Base-by-base conservation (phyloP, 1,140 invertebrate species). In the Drosophila neocordata region DNA sequence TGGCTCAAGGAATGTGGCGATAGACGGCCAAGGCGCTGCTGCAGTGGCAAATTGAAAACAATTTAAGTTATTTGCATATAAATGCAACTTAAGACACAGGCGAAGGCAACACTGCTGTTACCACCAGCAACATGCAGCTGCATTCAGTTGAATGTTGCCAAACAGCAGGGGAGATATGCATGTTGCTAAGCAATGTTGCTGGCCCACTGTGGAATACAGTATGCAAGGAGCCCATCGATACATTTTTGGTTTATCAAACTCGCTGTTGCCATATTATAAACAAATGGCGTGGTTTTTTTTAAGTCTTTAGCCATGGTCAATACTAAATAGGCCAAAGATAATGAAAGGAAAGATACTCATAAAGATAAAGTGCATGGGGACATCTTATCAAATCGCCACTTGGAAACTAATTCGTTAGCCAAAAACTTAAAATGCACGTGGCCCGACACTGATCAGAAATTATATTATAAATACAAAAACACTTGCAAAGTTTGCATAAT, bases 31-130 rank as follows among this genome's bases (percentile, higher is more conserved):
- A 76, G 72, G 66, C 73, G 44, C 56, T 56, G 44, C 60, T 38
- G 73, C 74, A 62, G 73, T 77, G 73, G 73, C 83, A 87, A 87
- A 87, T 87, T 88, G 83, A 87, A 87, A 87, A 87, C 83, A 87
- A 87, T 87, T 88, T 87, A 83, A 88, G 83, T 76, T 87, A 87
- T 87, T 88, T 88, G 82, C 82, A 87, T 87, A 87, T 87, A 87
- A 87, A 87, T 87, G 83, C 69, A 87, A 87, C 78, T 70, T 66
- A 79, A 85, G 81, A 85, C 63, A 68, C 63, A 58, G 79, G 35
- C 66, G n/a, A 38, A 68, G 34, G 6, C 68, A 44, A 7, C 66
- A 55, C 15, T 20, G 20, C 66, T 13, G 20, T 8, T 37, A n/a
- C 51, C 41, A 11, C 6, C 18, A 35, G 55, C 63, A 34, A 38